These are phyloP conservation scores for Pelodytes ibericus DNA, from an alignment of 2,797 vertebrate genomes.

Conservation along the genomic window DNA sequence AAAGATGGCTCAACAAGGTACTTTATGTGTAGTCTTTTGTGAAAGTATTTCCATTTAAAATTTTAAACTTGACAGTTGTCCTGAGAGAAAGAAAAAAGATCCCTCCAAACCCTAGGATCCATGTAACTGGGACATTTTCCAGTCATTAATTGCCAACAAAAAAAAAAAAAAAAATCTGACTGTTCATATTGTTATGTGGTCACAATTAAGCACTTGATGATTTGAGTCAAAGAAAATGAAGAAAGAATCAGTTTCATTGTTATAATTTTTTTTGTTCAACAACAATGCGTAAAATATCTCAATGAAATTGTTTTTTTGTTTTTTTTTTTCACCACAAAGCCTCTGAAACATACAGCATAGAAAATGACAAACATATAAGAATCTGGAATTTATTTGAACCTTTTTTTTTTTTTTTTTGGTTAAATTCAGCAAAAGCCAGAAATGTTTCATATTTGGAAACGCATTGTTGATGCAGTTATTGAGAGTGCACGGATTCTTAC, in stretches of 20 bases:
- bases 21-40: too few relatives aligned
- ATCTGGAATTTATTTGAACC: neutral
- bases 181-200: conserved; percentile 3
- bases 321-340: neutral
- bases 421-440: neutral
- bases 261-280: neutral
- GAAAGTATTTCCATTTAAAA: too few relatives aligned
- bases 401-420: neutral
- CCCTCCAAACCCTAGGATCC: too few relatives aligned
- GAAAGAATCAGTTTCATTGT: neutral
- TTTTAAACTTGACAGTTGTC: too few relatives aligned
- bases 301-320: neutral
- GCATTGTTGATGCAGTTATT: neutral
- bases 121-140: neutral
- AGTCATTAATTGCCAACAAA: neutral
- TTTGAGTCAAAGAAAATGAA: neutral
- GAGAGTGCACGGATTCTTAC: neutral
- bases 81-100: too few relatives aligned
- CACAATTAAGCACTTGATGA: conserved; percentile 3
- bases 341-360: neutral
- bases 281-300: neutral
- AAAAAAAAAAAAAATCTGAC: neutral
- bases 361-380: neutral
- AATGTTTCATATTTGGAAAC: neutral
- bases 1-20: too few relatives aligned